Evolutionary conservation across 2,113 vertebrate species (phyloP).

Genomic region (Serinus canaria): DNA sequence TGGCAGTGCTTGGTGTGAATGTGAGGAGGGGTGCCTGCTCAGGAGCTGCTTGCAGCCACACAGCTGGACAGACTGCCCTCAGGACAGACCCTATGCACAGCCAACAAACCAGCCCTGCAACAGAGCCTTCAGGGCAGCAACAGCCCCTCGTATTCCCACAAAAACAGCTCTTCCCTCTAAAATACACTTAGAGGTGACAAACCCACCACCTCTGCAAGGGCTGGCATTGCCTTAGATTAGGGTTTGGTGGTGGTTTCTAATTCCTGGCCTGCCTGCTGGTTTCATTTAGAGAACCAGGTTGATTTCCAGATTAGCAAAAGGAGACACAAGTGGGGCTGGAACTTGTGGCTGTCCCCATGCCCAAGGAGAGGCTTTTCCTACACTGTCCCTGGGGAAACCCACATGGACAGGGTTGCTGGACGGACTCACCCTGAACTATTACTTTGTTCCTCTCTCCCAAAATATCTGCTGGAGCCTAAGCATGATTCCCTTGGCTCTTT

Average conservation of each 20-base stretch:
- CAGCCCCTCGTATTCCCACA: background rate
- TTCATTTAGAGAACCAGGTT: background rate
- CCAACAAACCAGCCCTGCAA: background rate
- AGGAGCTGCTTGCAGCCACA: background rate
- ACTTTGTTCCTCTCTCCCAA: background rate
- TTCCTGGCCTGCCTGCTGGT: background rate
- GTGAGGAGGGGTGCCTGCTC: background rate
- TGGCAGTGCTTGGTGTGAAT: accelerated
- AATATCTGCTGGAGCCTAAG: background rate
- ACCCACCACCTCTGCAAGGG: background rate
- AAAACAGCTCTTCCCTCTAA: background rate
- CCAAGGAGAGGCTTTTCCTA: background rate
- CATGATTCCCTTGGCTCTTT: background rate
- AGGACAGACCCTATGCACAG: accelerated
- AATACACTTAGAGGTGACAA: background rate
- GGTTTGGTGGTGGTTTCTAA: background rate
- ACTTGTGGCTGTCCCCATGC: accelerated
- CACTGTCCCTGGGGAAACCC: background rate
- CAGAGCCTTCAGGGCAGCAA: background rate
- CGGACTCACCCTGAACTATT: background rate
- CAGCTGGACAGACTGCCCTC: background rate
- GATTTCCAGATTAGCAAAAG: background rate
- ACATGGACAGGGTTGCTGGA: background rate
- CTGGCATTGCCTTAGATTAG: background rate
- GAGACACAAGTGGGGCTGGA: background rate